phyloP scores from a whole-genome alignment of 1,140 invertebrate species.

The Paramacrobiotus metropolitanus region DNA sequence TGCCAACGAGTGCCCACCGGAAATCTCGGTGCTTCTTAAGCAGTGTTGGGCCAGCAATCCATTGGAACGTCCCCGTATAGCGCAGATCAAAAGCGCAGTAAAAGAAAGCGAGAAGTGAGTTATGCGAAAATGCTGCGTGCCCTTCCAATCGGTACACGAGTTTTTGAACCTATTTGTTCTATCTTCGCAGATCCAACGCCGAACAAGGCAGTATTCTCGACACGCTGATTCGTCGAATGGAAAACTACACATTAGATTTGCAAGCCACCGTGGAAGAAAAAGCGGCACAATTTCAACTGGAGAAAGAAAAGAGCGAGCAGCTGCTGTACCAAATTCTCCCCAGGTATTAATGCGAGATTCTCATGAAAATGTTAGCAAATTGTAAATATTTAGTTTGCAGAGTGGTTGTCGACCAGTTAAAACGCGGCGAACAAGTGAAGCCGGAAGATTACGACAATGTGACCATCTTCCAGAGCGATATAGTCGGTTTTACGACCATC shows the following conservation, averaged over 20 bases:
- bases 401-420: neutral
- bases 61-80: neutral
- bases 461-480: neutral
- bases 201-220: neutral
- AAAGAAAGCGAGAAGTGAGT: slow-evolving; percentile 1
- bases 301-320: slow-evolving; percentile 1
- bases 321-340: neutral
- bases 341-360: no score
- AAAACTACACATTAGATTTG: neutral
- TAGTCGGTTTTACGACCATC: neutral
- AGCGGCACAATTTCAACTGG: neutral
- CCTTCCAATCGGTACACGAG: neutral
- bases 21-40: neutral
- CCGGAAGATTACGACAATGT: neutral
- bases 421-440: neutral
- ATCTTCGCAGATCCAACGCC: neutral
- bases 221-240: neutral
- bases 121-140: neutral
- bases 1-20: neutral
- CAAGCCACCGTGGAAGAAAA: neutral
- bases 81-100: neutral
- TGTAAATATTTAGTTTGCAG: neutral
- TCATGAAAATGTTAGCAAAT: no score
- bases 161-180: no score
- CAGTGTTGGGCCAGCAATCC: neutral